These are phyloP conservation scores for Chymomyza costata DNA, from an alignment of 1,140 invertebrate species.

Conservation along the genomic window DNA sequence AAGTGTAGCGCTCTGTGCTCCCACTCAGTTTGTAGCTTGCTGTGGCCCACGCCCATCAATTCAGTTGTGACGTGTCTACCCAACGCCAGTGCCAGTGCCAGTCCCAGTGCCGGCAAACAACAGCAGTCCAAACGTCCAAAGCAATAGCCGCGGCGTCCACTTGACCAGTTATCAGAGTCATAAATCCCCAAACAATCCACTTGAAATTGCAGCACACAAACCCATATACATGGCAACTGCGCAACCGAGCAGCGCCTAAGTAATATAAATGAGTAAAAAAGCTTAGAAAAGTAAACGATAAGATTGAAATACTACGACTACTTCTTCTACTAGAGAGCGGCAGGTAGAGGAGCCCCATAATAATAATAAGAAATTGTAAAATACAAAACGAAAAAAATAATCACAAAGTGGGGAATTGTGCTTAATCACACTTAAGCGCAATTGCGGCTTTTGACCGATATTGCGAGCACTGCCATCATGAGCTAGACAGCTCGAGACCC, in stretches of 20 bases:
- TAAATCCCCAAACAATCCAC: slow-evolving; percentile 70
- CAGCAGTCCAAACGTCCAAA: slow-evolving; percentile 14
- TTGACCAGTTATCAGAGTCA: slow-evolving; percentile 66
- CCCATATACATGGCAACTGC: too few species aligned
- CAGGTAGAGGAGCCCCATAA: slow-evolving; percentile 14
- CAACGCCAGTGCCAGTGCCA: neutral
- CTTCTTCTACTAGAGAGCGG: too few species aligned
- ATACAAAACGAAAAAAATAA: slow-evolving; percentile 14
- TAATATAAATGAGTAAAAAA: slow-evolving; percentile 61
- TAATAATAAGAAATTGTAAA: slow-evolving; percentile 12
- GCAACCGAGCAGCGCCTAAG: slow-evolving; percentile 31
- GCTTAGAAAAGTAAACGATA: slow-evolving; percentile 45
- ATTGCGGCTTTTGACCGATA: slow-evolving; percentile 71
- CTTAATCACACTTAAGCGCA: slow-evolving; percentile 64
- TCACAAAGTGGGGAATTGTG: slow-evolving; percentile 18
- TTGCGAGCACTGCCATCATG: slow-evolving; percentile 39
- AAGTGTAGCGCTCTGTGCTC: neutral
- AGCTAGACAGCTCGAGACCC: slow-evolving; percentile 6
- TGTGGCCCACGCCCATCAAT: slow-evolving; percentile 49
- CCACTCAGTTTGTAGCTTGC: slow-evolving; percentile 11
- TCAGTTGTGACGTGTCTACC: slow-evolving; percentile 46
- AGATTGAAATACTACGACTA: slow-evolving; percentile 30
- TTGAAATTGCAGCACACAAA: slow-evolving; percentile 44
- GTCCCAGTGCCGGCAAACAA: slow-evolving; percentile 3
- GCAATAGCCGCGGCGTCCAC: slow-evolving; percentile 32